These are phyloP conservation scores for Baronia brevicornis DNA, from an alignment of 2,888 invertebrate genomes.

Conservation along the genomic window DNA sequence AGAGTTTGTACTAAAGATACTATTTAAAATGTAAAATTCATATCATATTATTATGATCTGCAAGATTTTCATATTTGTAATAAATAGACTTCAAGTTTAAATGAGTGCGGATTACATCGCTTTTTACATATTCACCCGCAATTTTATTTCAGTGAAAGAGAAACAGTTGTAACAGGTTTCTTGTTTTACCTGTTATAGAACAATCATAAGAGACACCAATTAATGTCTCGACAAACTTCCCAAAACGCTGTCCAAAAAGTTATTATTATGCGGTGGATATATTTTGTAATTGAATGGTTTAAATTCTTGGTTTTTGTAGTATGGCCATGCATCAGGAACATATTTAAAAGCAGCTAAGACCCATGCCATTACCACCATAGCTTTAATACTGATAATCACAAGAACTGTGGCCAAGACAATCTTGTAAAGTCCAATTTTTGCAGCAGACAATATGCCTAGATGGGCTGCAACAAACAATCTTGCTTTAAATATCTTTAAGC, in stretches of 20 bases:
- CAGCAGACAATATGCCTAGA: conserved; percentile 48
- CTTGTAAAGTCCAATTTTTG: conserved; percentile 57
- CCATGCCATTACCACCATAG: conserved; percentile 55
- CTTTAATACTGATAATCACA: conserved; percentile 43
- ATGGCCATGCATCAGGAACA: conserved; percentile 47
- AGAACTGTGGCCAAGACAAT: conserved; percentile 48
- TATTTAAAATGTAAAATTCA: no score
- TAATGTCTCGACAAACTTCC: conserved; percentile 16
- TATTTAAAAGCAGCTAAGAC: conserved; percentile 46
- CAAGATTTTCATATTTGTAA: no score
- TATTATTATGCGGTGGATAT: conserved; percentile 14
- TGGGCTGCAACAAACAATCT: conserved; percentile 61
- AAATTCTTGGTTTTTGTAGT: conserved; percentile 26
- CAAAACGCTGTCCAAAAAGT: conserved; percentile 22
- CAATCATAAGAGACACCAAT: conserved; percentile 9
- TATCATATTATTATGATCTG: no score
- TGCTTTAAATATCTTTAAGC: no score
- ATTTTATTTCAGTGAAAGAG: no score
- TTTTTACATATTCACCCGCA: no score
- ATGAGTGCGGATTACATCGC: no score
- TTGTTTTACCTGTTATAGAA: no score
- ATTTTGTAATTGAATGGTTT: conserved; percentile 18
- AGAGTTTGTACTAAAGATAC: no score
- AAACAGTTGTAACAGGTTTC: no score
- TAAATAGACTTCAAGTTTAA: no score